A percentile compares a stretch with the other conserved stretches of the same genome.
phyloP scores from a whole-genome alignment of 2,113 vertebrate genomes.

The Malaclemys terrapin region DNA sequence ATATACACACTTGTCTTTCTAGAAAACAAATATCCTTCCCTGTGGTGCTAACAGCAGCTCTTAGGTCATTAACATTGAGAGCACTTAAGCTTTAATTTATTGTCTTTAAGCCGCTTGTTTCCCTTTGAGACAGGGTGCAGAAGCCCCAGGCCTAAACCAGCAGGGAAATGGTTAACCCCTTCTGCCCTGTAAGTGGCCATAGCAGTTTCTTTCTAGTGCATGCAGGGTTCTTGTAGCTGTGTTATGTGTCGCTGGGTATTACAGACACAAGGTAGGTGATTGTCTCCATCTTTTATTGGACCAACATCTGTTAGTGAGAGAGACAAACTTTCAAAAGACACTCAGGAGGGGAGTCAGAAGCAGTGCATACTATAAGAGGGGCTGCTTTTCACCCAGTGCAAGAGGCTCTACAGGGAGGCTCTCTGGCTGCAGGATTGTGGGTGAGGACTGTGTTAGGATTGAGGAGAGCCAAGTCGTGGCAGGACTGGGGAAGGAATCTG shows the following conservation, averaged over 20 bases:
- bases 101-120: not conserved
- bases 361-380: not conserved
- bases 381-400: not conserved
- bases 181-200: not conserved
- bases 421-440: not conserved
- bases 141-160: not conserved
- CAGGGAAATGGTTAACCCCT: not conserved
- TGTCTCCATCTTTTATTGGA: not conserved
- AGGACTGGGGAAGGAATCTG: accelerated
- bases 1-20: not conserved
- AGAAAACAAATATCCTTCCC: not conserved
- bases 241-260: not conserved
- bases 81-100: not conserved
- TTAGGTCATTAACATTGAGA: not conserved
- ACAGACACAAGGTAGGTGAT: not conserved
- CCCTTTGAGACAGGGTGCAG: not conserved
- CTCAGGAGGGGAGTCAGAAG: not conserved
- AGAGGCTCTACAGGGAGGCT: not conserved
- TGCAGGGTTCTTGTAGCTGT: not conserved
- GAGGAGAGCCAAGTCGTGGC: not conserved
- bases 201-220: not conserved
- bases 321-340: not conserved
- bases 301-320: not conserved
- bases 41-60: not conserved
- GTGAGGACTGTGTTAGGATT: not conserved